phyloP scores from a whole-genome alignment of 1,140 invertebrate genomes.

The Psix sp. region DNA sequence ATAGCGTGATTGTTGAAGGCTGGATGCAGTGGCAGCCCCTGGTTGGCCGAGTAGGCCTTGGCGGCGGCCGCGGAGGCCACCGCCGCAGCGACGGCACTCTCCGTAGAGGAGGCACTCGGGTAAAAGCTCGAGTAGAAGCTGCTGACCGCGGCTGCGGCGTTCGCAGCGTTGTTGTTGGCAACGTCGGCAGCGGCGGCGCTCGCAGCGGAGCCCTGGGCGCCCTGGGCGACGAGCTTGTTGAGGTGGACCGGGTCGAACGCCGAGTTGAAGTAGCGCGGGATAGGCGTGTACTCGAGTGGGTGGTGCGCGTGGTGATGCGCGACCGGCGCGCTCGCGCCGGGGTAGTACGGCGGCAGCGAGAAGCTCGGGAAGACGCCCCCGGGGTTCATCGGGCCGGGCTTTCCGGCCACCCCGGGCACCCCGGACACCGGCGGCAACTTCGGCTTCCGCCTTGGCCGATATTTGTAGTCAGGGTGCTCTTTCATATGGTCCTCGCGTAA shows the following conservation, averaged over 20 bases:
- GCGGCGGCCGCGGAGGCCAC: too few relatives aligned
- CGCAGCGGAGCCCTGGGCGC: slow-evolving; percentile 5
- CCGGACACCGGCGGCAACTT: slow-evolving; percentile 94
- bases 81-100: not conserved
- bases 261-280: slow-evolving; percentile 80
- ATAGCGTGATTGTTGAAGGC: slow-evolving; percentile 72
- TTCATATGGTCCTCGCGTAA: slow-evolving; percentile 99
- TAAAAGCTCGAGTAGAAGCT: slow-evolving; percentile 80
- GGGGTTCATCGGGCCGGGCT: slow-evolving; percentile 91
- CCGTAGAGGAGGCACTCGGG: slow-evolving; percentile 50
- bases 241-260: slow-evolving; percentile 77
- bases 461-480: slow-evolving; percentile 99
- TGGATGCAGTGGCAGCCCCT: slow-evolving; percentile 64
- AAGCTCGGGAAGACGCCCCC: slow-evolving; percentile 78
- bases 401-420: slow-evolving; percentile 81
- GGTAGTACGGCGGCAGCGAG: slow-evolving; percentile 79
- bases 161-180: slow-evolving; percentile 61
- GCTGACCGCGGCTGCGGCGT: slow-evolving; percentile 79
- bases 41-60: slow-evolving; percentile 12
- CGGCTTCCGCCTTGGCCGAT: slow-evolving; percentile 92
- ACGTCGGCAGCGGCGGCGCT: slow-evolving; percentile 72
- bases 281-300: slow-evolving; percentile 69
- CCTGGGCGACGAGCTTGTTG: slow-evolving; percentile 21
- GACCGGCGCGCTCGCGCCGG: slow-evolving; percentile 70
- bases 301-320: slow-evolving; percentile 77